A percentile compares a stretch with the other conserved stretches of the same genome.
These are phyloP conservation scores for Eriocheir sinensis DNA, from an alignment of 1,140 invertebrate species.

Conservation along the genomic window DNA sequence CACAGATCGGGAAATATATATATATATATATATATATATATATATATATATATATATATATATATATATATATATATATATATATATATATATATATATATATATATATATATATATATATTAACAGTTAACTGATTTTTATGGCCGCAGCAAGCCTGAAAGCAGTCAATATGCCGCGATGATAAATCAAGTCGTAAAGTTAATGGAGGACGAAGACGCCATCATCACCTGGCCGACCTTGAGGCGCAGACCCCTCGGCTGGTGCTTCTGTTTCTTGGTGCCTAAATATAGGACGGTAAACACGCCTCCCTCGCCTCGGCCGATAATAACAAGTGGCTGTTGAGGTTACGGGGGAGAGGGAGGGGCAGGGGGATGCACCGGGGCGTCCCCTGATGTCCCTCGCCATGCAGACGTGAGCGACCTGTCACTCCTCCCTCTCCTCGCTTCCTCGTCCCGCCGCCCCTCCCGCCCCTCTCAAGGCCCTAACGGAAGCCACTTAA, in stretches of 20 bases:
- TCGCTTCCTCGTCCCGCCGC: not conserved
- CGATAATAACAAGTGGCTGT: not conserved
- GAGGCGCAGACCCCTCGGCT: not conserved
- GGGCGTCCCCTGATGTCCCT: not conserved
- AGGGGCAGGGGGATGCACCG: not conserved
- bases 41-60: too few relatives aligned
- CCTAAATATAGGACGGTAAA: conserved; percentile 7
- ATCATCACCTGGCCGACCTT: not conserved
- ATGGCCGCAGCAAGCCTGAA: too few relatives aligned
- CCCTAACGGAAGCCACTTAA: conserved; percentile 2
- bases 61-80: too few relatives aligned
- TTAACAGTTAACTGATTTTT: too few relatives aligned
- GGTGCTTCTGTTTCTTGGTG: not conserved
- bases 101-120: too few relatives aligned
- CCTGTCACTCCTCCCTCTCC: not conserved
- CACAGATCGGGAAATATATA: too few relatives aligned
- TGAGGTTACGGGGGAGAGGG: not conserved
- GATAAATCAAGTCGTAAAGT: not conserved
- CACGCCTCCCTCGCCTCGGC: not conserved
- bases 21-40: too few relatives aligned
- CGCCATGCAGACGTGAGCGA: not conserved
- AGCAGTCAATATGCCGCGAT: not conserved
- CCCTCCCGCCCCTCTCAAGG: not conserved
- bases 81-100: too few relatives aligned
- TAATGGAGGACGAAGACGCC: not conserved